Conservation (phyloP, 1,140 invertebrate genomes). For the Drosophila neocordata region DNA sequence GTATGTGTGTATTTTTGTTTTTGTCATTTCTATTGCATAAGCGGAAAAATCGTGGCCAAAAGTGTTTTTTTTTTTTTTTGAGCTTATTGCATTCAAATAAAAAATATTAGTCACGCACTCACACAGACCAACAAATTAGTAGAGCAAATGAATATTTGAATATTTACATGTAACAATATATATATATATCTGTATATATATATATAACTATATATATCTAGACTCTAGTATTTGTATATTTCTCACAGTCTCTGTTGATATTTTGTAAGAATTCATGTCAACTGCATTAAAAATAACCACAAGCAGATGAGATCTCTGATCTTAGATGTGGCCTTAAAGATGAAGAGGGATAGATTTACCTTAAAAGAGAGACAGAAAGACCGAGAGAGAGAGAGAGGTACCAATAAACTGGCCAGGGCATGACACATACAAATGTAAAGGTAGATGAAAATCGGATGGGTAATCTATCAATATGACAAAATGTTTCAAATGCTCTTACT, state of each 20-base stretch:
- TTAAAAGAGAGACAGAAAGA: slow-evolving; percentile 19
- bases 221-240: slow-evolving; percentile 41
- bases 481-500: slow-evolving; percentile 45
- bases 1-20: slow-evolving; percentile 18
- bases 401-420: slow-evolving; percentile 48
- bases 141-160: slow-evolving; percentile 65
- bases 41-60: slow-evolving; percentile 65
- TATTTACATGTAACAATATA: slow-evolving; percentile 31
- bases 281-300: slow-evolving; percentile 76
- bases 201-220: slow-evolving; percentile 37
- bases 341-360: slow-evolving; percentile 18
- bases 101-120: slow-evolving; percentile 74
- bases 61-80: slow-evolving; percentile 35
- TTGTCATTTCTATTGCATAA: slow-evolving; percentile 60
- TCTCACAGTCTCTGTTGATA: slow-evolving; percentile 42
- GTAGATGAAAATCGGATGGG: slow-evolving; percentile 12
- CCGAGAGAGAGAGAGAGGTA: slow-evolving; percentile 30
- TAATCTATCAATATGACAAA: slow-evolving; percentile 69
- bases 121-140: slow-evolving; percentile 69
- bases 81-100: slow-evolving; percentile 56
- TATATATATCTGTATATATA: slow-evolving; percentile 33
- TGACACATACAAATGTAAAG: slow-evolving; percentile 47
- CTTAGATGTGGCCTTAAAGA: neutral
- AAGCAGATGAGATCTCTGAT: slow-evolving; percentile 29
- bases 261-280: slow-evolving; percentile 79